Conservation (phyloP, 1,140 invertebrate species). For the Hormaphis cornu region DNA sequence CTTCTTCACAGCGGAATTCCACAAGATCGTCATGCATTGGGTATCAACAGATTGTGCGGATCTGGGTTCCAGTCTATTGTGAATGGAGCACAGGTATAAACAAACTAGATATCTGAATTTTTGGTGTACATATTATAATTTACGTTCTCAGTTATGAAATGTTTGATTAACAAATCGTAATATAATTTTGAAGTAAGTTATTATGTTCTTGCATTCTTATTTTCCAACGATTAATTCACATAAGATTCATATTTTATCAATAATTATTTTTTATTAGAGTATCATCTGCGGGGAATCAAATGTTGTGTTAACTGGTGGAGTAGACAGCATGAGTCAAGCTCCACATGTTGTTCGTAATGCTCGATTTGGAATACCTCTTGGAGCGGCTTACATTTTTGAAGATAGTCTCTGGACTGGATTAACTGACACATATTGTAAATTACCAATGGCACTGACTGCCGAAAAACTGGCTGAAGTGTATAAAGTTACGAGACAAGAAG, state of each 20-base stretch:
- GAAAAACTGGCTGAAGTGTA: conserved; percentile 93
- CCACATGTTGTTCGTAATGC: conserved; percentile 80
- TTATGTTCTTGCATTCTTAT: too few species aligned
- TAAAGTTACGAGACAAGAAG: conserved; percentile 73
- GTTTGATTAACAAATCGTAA: background rate
- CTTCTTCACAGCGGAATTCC: conserved; percentile 76
- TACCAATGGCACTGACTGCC: conserved; percentile 94
- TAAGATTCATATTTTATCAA: too few species aligned
- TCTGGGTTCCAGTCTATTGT: conserved; percentile 93
- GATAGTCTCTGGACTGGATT: conserved; percentile 88
- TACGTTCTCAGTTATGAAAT: background rate
- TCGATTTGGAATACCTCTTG: conserved; percentile 83
- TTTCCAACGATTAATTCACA: too few species aligned
- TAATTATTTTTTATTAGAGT: conserved; percentile 55
- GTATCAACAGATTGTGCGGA: conserved; percentile 82
- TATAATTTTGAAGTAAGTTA: too few species aligned
- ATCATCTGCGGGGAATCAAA: conserved; percentile 77
- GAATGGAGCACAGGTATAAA: conserved; percentile 72
- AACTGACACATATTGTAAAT: conserved; percentile 77
- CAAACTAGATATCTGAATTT: background rate
- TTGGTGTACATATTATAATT: background rate
- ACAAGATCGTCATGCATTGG: conserved; percentile 65
- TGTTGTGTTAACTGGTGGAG: conserved; percentile 82
- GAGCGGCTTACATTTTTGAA: conserved; percentile 70
- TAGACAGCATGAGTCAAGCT: conserved; percentile 92